These are phyloP conservation scores for Xylota segnis DNA, from an alignment of 2,888 invertebrate species.

Conservation along the genomic window DNA sequence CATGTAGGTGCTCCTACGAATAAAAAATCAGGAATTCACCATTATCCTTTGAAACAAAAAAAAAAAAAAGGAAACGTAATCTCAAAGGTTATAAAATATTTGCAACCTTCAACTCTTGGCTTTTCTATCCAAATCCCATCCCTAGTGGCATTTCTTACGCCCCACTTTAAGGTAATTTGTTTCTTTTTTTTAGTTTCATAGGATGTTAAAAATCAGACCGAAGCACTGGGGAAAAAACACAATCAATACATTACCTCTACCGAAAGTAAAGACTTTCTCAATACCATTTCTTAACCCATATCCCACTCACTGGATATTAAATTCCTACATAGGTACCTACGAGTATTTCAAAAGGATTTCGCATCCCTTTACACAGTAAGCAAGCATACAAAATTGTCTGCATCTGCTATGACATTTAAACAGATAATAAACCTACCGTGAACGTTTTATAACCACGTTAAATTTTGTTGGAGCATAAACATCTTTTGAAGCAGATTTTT, in stretches of 20 bases:
- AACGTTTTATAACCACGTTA: slow-evolving; percentile 51
- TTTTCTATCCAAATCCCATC: not conserved
- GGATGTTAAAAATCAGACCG: not conserved
- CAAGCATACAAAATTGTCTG: slow-evolving; percentile 4
- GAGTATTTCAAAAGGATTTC: not conserved
- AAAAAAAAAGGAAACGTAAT: not conserved
- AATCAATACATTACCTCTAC: not conserved
- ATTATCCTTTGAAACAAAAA: not conserved
- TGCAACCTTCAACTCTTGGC: not conserved
- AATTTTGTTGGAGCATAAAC: slow-evolving; percentile 40
- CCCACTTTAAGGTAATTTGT: not conserved
- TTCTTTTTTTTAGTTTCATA: not conserved
- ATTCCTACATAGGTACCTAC: not conserved
- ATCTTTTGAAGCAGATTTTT: slow-evolving; percentile 37
- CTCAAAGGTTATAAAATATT: not conserved
- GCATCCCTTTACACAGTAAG: not conserved
- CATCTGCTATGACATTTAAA: slow-evolving; percentile 40
- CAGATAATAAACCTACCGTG: slow-evolving; percentile 29
- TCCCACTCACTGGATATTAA: not conserved
- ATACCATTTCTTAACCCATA: not conserved
- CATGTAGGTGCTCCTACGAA: too few relatives aligned
- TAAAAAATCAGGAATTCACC: not conserved
- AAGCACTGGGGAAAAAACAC: not conserved
- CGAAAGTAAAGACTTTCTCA: not conserved
- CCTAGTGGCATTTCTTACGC: not conserved